phyloP scores from a whole-genome alignment of 2,888 invertebrate genomes.

The Leptothorax acervorum region DNA sequence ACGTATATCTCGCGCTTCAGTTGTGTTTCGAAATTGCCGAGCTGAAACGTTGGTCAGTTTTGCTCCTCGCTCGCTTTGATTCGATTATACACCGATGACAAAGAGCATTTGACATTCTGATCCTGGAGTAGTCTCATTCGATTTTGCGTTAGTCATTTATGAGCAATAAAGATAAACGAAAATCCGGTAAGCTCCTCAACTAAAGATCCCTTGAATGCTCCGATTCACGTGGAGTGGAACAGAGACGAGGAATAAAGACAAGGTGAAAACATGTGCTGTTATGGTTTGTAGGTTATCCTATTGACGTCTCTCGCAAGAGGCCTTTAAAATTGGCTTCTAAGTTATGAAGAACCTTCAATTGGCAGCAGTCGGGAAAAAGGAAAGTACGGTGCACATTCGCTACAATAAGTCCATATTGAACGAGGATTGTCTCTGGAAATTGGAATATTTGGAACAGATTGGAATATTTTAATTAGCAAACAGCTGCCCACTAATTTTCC shows the following conservation, averaged over 20 bases:
- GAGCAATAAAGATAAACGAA: background rate
- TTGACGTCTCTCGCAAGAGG: too few species aligned
- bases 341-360: too few species aligned
- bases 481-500: too few species aligned
- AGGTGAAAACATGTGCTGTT: conserved; percentile 27
- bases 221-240: background rate
- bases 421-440: too few species aligned
- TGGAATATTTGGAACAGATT: too few species aligned
- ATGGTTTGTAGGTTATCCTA: too few species aligned
- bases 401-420: too few species aligned
- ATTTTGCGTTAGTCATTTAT: background rate
- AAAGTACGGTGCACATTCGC: too few species aligned
- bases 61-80: background rate
- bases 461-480: too few species aligned
- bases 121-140: background rate
- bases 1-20: background rate
- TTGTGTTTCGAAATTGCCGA: background rate
- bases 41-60: background rate
- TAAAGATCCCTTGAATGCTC: background rate
- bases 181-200: background rate
- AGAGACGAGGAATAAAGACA: conserved; percentile 64
- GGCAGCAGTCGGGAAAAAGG: too few species aligned
- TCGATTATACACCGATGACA: background rate
- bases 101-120: background rate
- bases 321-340: too few species aligned